Evolutionary conservation across 2,888 invertebrate genomes (phyloP), one percentile per base, ranked within the genome.

Genomic region (Seira ritae): DNA sequence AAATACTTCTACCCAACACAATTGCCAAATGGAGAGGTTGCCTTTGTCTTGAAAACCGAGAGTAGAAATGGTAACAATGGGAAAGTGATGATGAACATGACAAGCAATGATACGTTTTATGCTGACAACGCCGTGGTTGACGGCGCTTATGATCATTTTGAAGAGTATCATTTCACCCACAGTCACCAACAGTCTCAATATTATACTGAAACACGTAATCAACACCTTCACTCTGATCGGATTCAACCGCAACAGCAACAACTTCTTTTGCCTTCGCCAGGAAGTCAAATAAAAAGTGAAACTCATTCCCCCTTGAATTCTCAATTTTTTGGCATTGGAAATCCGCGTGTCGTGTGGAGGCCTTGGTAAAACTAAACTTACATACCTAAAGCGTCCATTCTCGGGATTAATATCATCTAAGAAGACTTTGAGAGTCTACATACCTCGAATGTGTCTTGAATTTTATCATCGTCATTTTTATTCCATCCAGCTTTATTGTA

Each of bases 1-100:
- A 82, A 77, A 24, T 81, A 72, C 50, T 78, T 86, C 19, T 74
- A 91, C 62, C 92, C 91, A 0, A 91, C 91, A 0, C 90, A 90
- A 79, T 86, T 92, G 55, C 89, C 90, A 1, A 91, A 90, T 85
- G 91, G 91, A 1, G 91, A 91, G 74, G 84, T 92, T 37, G 91
- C 91, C 22, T 91, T 91, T 85, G 90, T 91, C 42, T 88, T 91
- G 77, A 87, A 87, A 62, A 74, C 77, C 42, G 79, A 71, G 37
- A 50, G 19, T 19, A 72, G 20, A 12, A 24, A 20, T n/a, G 50
- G 78, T 10, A 42, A 55, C 67, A 76, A 19, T n/a, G 42, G 3
- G 37, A 20, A 22, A 70, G 55, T 42, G 69, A 60, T 66, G 60
- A 37, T 24, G 20, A 24, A 3, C 8, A 17, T 68, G 42, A 67